Evolutionary conservation across 2,888 invertebrate genomes (phyloP).

Genomic region (Drosophila fulvimacula): DNA sequence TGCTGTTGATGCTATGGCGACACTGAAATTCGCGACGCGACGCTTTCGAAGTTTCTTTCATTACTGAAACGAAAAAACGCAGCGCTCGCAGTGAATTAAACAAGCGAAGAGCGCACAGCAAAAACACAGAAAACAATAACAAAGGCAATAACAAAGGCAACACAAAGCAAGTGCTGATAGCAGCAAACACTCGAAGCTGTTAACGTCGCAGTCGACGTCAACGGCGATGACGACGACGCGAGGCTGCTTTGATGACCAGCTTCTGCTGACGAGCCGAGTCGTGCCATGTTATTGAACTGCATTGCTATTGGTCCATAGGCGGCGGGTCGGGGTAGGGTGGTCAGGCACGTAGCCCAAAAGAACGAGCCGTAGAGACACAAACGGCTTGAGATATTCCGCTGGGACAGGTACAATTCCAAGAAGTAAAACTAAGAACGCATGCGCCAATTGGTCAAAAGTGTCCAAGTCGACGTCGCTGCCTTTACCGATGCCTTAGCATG

Average conservation of each 20-base stretch:
- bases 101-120: constrained; percentile 24
- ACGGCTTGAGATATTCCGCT: constrained; percentile 1
- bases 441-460: constrained; percentile 31
- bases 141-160: constrained; percentile 1
- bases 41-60: constrained; percentile 59
- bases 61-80: constrained; percentile 61
- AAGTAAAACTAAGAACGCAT: constrained; percentile 42
- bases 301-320: constrained; percentile 27
- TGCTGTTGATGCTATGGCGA: constrained; percentile 4
- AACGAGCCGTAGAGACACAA: constrained; percentile 13
- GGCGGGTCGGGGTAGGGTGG: not conserved
- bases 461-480: not conserved
- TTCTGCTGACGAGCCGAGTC: constrained; percentile 6
- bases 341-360: constrained; percentile 7
- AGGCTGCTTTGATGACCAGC: constrained; percentile 36
- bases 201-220: constrained; percentile 16
- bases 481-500: constrained; percentile 37
- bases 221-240: not conserved
- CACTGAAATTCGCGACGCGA: constrained; percentile 56
- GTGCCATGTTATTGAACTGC: constrained; percentile 56
- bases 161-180: constrained; percentile 47
- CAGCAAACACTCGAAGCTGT: constrained; percentile 32
- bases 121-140: constrained; percentile 15
- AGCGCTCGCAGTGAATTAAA: constrained; percentile 29
- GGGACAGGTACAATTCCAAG: constrained; percentile 43